Evolutionary conservation across 2,888 invertebrate genomes (phyloP).

Genomic region (Brachylomia viminalis): DNA sequence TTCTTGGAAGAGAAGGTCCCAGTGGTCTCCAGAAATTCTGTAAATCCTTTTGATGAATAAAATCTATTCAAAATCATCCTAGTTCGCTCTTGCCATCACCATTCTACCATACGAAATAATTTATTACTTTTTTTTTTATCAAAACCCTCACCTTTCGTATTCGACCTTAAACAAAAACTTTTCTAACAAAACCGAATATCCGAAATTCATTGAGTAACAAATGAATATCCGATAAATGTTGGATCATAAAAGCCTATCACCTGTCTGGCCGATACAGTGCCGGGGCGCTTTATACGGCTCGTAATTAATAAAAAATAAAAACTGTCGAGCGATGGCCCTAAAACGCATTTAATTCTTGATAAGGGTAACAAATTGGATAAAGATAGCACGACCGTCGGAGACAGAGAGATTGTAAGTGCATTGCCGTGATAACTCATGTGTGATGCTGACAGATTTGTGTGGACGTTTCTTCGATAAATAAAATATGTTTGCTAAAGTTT

Average conservation of each 20-base stretch:
- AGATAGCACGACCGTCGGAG: conserved; percentile 87
- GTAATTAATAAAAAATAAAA: conserved; percentile 89
- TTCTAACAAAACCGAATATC: conserved; percentile 67
- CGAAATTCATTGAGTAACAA: conserved; percentile 81
- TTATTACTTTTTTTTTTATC: conserved; percentile 16
- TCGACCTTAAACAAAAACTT: conserved; percentile 52
- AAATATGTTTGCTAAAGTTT: no score
- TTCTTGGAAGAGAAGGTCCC: not conserved
- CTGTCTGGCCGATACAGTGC: conserved; percentile 78
- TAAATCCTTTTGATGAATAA: not conserved
- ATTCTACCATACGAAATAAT: not conserved
- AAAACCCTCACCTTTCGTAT: conserved; percentile 42
- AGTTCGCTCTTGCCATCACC: not conserved
- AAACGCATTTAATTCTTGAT: conserved; percentile 90
- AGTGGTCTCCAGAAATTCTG: not conserved
- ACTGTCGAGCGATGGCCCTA: conserved; percentile 83
- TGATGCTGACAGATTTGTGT: conserved; percentile 71
- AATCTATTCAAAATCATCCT: not conserved
- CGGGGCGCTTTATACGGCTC: conserved; percentile 80
- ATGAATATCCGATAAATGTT: conserved; percentile 84
- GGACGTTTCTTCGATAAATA: conserved; percentile 69
- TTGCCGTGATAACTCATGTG: conserved; percentile 87
- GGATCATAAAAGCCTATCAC: conserved; percentile 87
- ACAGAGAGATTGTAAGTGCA: conserved; percentile 90
- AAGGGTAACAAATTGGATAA: conserved; percentile 91